A percentile compares a stretch with the other conserved stretches of the same genome.
phyloP scores from a whole-genome alignment of 1,140 invertebrate species.

The Cydia pomonella region DNA sequence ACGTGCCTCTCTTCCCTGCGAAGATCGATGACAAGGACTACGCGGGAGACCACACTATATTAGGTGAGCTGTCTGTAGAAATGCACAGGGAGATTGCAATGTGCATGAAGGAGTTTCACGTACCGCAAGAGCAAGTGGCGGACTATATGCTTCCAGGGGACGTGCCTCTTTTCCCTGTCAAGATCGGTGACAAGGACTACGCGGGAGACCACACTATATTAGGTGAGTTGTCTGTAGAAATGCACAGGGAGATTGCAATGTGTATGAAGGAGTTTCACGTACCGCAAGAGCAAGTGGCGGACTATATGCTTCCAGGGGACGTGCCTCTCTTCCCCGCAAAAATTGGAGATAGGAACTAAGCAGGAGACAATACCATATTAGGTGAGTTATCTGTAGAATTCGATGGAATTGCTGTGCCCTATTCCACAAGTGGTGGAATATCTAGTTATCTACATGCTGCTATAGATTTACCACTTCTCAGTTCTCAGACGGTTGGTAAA shows the following conservation, averaged over 20 bases:
- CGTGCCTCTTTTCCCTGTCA: slow-evolving; percentile 82
- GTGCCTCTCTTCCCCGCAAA: slow-evolving; percentile 82
- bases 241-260: slow-evolving; percentile 48
- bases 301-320: slow-evolving; percentile 79
- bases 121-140: slow-evolving; percentile 72
- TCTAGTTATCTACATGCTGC: too few species aligned
- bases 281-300: slow-evolving; percentile 71
- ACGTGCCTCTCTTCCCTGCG: slow-evolving; percentile 82
- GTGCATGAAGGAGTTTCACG: slow-evolving; percentile 75
- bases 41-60: slow-evolving; percentile 82
- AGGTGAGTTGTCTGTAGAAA: slow-evolving; percentile 75
- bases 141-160: slow-evolving; percentile 80
- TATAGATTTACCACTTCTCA: too few species aligned
- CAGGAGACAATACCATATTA: slow-evolving; percentile 83
- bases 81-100: slow-evolving; percentile 82
- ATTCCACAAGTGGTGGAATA: too few species aligned
- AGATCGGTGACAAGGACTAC: slow-evolving; percentile 79
- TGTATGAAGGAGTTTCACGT: slow-evolving; percentile 78
- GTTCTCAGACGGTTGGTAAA: too few species aligned
- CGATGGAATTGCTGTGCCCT: too few species aligned
- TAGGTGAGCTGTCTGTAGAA: slow-evolving; percentile 83
- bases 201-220: slow-evolving; percentile 83
- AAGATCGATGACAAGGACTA: slow-evolving; percentile 79
- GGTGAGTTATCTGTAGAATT: slow-evolving; percentile 80
- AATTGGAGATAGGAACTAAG: slow-evolving; percentile 78